A percentile compares a stretch with the other conserved stretches of the same genome.
Evolutionary conservation across 2,113 vertebrate species (phyloP).

Genomic region (Indicator indicator): DNA sequence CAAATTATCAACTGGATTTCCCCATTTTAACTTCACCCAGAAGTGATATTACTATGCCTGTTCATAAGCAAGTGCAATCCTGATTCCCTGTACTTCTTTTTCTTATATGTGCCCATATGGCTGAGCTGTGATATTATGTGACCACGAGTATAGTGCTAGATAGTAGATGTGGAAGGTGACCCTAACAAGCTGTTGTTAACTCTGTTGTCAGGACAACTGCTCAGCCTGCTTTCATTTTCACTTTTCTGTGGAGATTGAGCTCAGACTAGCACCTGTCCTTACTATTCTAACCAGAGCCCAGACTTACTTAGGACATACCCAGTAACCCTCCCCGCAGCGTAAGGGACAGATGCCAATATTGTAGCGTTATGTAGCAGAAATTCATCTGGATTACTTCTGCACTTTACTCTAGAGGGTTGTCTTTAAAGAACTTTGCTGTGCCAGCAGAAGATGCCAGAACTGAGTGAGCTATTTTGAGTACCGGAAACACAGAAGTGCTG

Average conservation of each 20-base stretch:
- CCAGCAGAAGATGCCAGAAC: not conserved
- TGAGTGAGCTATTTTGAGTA: not conserved
- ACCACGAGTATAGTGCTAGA: too few species aligned
- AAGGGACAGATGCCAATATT: not conserved
- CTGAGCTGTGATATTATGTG: not conserved
- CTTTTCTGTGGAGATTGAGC: not conserved
- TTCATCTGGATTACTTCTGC: not conserved
- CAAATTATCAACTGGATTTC: not conserved
- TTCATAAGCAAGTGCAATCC: not conserved
- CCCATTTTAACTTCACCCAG: not conserved
- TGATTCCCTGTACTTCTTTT: not conserved
- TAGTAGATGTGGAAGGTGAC: not conserved
- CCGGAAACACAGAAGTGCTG: not conserved
- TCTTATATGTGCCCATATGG: not conserved
- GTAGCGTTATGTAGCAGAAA: not conserved
- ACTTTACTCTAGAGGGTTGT: not conserved
- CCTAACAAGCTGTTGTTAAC: not conserved
- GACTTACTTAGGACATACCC: not conserved
- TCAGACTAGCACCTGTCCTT: not conserved
- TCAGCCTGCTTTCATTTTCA: not conserved
- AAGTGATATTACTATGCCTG: not conserved
- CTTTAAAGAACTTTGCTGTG: not conserved
- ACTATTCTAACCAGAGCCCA: not conserved
- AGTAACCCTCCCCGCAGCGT: rapidly evolving
- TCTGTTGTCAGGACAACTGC: not conserved